Percentiles rank a stretch among this genome's conserved stretches.
Conservation (phyloP, 2,888 invertebrate species). For the Apodemia duryi region DNA sequence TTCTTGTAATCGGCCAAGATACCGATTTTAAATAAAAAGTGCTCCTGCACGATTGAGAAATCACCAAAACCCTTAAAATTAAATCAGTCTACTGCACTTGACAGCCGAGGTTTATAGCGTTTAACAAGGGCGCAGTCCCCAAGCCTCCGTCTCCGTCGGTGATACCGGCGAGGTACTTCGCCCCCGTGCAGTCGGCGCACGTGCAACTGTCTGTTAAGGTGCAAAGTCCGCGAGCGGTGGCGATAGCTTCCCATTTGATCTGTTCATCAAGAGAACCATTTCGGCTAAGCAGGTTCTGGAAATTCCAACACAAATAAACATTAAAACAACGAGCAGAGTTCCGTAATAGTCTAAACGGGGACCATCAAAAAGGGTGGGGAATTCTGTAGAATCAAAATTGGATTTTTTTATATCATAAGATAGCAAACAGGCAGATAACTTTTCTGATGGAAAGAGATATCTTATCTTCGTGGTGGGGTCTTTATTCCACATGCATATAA, state of each 20-base stretch:
- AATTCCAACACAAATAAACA: not conserved
- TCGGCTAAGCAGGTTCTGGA: constrained; percentile 57
- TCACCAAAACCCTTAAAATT: not conserved
- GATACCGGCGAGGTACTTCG: constrained; percentile 51
- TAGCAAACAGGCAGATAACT: no score
- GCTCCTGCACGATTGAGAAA: not conserved
- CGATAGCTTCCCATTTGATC: constrained; percentile 72
- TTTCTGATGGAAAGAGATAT: no score
- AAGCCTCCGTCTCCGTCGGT: constrained; percentile 64
- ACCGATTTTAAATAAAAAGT: not conserved
- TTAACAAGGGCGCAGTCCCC: constrained; percentile 58
- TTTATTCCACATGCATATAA: no score
- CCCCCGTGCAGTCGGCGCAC: constrained; percentile 53
- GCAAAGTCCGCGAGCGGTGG: constrained; percentile 63
- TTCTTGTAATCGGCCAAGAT: no score
- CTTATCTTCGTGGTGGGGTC: no score
- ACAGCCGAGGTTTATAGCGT: constrained; percentile 58
- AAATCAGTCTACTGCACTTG: constrained; percentile 43
- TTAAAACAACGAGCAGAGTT: no score
- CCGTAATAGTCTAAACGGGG: no score
- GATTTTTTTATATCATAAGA: no score
- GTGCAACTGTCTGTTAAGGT: constrained; percentile 62
- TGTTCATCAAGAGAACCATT: constrained; percentile 60
- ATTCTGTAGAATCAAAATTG: no score
- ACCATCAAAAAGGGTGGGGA: no score